Evolutionary conservation across 2,888 invertebrate species (phyloP), one percentile per base, ranked within the genome.

Genomic region (Glaucopsyche alexis): DNA sequence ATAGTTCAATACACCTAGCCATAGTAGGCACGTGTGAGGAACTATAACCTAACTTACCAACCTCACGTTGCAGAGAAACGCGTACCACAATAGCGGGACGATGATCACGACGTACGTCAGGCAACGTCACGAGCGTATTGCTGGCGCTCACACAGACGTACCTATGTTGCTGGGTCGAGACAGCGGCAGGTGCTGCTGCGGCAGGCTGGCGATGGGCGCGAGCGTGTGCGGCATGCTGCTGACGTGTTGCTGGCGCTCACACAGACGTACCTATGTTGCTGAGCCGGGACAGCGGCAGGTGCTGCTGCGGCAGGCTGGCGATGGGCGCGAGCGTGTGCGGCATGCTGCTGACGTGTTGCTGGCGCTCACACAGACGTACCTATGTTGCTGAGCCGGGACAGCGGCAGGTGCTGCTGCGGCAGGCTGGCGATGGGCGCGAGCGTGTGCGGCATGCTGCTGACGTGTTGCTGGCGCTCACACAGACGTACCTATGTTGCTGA

Each of bases 391-490:
- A 97, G 97, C 77, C 95, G 94, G 13, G 94, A 95, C 8, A 98
- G 89, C 76, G 95, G 95, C 81, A 97, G 88, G 80, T 95, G 95
- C 77, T 96, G 94, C 89, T 97, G 98, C 74, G 96, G 94, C 74
- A 96, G 91, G 71, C 94, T 94, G 76, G 90, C 88, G 69, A 94
- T 93, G 2, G 95, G 94, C 73, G 94, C 93, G 0, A 93, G 93
- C 0, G 95, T 94, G 77, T 94, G 94, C 14, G 95, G 94, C 79
- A 98, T 94, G 81, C 96, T 96, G 76, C 94, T 94, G 87, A 99
- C 83, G 98, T 97, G 86, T 98, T 98, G 80, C 95, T 95, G 85
- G 98, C 95, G 72, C 97, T 96, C n/a, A n/a, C n/a, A n/a, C n/a
- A n/a, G n/a, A n/a, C n/a, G n/a, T n/a, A n/a, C n/a, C n/a, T n/a